Conservation (phyloP, 1,140 invertebrate genomes). For the Apocrypta bakeri region DNA sequence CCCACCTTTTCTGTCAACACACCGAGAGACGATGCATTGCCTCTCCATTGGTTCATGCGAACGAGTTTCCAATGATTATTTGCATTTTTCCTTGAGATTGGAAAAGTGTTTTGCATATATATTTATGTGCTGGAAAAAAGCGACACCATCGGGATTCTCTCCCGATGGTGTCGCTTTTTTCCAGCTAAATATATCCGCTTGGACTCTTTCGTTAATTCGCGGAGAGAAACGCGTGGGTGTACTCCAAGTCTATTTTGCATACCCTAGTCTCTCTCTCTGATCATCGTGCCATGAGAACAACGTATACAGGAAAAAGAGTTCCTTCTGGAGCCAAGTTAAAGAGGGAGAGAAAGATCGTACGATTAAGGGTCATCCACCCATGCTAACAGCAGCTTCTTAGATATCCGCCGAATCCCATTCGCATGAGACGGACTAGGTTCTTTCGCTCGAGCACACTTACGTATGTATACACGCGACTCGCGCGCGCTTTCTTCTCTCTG, state of each 20-base stretch:
- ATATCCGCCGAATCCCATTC: constrained; percentile 19
- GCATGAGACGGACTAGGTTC: not conserved
- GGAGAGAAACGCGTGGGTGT: not conserved
- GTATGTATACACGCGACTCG: constrained; percentile 9
- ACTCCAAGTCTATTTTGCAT: too few species aligned
- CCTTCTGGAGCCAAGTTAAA: constrained; percentile 8
- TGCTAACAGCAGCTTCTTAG: not conserved
- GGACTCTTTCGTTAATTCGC: not conserved
- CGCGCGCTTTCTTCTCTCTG: not conserved
- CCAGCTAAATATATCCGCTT: too few species aligned
- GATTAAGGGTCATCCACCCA: constrained; percentile 48
- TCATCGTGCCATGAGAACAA: not conserved
- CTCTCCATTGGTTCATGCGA: too few species aligned
- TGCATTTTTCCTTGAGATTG: too few species aligned
- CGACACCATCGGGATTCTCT: too few species aligned
- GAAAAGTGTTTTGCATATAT: too few species aligned
- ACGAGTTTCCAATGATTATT: too few species aligned
- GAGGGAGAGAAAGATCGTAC: constrained; percentile 15
- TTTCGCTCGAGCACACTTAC: not conserved
- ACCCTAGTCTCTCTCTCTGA: too few species aligned
- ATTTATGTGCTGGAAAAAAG: too few species aligned
- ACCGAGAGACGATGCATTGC: too few species aligned
- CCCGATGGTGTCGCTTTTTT: too few species aligned
- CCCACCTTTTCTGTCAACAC: too few species aligned
- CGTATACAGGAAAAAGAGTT: not conserved